These are phyloP conservation scores for Florisuga fusca DNA, from an alignment of 2,797 vertebrate species.

Conservation along the genomic window DNA sequence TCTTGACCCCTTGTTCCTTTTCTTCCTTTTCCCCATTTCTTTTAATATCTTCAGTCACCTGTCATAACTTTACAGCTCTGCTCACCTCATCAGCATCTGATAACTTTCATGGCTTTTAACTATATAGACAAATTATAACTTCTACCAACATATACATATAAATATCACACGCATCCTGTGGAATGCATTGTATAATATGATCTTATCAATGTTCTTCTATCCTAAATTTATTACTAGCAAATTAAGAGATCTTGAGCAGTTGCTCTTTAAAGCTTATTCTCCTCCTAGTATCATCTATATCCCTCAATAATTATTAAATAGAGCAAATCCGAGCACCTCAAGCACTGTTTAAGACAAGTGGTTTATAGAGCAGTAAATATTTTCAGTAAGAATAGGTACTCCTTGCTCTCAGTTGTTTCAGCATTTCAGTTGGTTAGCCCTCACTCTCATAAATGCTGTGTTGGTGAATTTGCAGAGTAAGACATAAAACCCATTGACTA, in stretches of 20 bases:
- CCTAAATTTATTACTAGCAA: not conserved
- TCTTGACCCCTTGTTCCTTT: not conserved
- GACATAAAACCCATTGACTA: not conserved
- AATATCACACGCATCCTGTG: not conserved
- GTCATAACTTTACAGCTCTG: not conserved
- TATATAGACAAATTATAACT: not conserved
- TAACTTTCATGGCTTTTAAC: not conserved
- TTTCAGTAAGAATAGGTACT: not conserved
- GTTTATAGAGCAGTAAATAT: not conserved
- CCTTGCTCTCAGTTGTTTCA: not conserved
- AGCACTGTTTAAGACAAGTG: not conserved
- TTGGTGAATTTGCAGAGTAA: not conserved
- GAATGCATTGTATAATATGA: not conserved
- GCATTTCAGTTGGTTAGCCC: not conserved
- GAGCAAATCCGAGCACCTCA: not conserved
- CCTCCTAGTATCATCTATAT: not conserved
- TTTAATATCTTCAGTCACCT: not conserved
- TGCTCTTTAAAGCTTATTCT: not conserved
- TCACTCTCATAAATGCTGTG: not conserved
- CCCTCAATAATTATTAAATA: not conserved
- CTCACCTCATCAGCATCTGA: not conserved
- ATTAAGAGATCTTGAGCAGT: not conserved
- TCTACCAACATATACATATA: not conserved
- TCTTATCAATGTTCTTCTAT: not conserved
- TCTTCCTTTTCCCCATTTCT: not conserved